Conservation (phyloP, 2,888 invertebrate species). For the Eupithecia dodoneata region DNA sequence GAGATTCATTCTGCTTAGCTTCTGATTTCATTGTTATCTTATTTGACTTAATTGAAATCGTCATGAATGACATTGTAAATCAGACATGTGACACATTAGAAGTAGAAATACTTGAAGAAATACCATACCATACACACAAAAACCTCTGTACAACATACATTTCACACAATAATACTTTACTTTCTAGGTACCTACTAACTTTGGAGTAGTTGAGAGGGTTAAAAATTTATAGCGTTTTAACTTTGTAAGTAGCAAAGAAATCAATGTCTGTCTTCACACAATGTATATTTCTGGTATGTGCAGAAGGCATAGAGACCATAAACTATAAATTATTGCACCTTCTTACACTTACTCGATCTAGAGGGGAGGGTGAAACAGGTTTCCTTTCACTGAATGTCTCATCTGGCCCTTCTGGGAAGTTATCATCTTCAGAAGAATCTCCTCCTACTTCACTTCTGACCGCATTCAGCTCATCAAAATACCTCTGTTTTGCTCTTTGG, state of each 20-base stretch:
- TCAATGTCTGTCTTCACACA: not conserved
- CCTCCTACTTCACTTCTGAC: conserved; percentile 88
- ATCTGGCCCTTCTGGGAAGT: conserved; percentile 88
- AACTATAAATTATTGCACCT: not conserved
- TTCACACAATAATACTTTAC: too few relatives aligned
- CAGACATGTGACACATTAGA: too few relatives aligned
- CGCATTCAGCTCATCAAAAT: conserved; percentile 88
- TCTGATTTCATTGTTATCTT: too few relatives aligned
- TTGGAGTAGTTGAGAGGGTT: not conserved
- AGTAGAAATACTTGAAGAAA: too few relatives aligned
- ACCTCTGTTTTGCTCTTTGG: conserved; percentile 80
- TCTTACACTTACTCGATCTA: conserved; percentile 32
- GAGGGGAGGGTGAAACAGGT: conserved; percentile 46
- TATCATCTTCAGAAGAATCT: conserved; percentile 91
- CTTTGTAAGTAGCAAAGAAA: too few relatives aligned
- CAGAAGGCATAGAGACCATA: not conserved
- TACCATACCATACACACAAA: too few relatives aligned
- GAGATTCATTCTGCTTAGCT: too few relatives aligned
- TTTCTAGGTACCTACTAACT: not conserved
- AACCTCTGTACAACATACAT: too few relatives aligned
- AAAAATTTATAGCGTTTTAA: not conserved
- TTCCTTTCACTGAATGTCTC: conserved; percentile 73
- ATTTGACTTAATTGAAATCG: too few relatives aligned
- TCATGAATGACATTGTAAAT: too few relatives aligned
- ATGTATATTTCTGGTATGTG: not conserved